phyloP scores from a whole-genome alignment of 1,140 invertebrate genomes.

The Lepeophtheirus salmonis region DNA sequence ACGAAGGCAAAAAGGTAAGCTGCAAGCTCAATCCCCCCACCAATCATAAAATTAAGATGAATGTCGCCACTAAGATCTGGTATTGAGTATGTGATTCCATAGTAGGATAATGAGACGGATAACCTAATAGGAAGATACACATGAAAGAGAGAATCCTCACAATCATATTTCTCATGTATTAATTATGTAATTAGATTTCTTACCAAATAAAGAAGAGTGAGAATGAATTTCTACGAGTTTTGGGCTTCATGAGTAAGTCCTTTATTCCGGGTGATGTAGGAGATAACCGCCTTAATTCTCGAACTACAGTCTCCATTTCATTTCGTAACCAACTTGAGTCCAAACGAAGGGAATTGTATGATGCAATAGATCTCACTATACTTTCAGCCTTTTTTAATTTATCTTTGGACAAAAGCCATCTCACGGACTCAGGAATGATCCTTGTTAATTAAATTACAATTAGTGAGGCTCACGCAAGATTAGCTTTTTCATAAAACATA shows the following conservation, averaged over 20 bases:
- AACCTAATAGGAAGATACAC: constrained; percentile 25
- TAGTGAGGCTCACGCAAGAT: no score
- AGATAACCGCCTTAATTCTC: neutral
- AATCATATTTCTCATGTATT: neutral
- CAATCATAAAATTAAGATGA: constrained; percentile 27
- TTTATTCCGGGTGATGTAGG: neutral
- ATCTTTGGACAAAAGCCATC: constrained; percentile 22
- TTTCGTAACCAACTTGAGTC: constrained; percentile 18
- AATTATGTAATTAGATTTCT: constrained; percentile 3
- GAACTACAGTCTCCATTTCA: constrained; percentile 15
- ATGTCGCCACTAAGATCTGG: constrained; percentile 26
- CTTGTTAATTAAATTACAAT: constrained; percentile 18
- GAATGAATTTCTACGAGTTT: constrained; percentile 19
- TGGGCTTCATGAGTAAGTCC: constrained; percentile 19
- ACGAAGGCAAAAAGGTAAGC: constrained; percentile 25
- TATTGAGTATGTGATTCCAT: constrained; percentile 23
- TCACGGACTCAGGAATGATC: constrained; percentile 23
- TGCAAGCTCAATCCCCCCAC: constrained; percentile 25
- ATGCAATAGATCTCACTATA: constrained; percentile 20
- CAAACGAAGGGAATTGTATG: constrained; percentile 21
- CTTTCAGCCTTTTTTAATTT: constrained; percentile 19
- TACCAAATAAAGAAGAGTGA: constrained; percentile 22
- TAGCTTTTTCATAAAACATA: constrained; percentile 19
- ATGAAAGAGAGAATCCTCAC: neutral
- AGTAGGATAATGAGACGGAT: constrained; percentile 24